phyloP scores from a whole-genome alignment of 2,113 vertebrate genomes.

The Puffinus mauretanicus region DNA sequence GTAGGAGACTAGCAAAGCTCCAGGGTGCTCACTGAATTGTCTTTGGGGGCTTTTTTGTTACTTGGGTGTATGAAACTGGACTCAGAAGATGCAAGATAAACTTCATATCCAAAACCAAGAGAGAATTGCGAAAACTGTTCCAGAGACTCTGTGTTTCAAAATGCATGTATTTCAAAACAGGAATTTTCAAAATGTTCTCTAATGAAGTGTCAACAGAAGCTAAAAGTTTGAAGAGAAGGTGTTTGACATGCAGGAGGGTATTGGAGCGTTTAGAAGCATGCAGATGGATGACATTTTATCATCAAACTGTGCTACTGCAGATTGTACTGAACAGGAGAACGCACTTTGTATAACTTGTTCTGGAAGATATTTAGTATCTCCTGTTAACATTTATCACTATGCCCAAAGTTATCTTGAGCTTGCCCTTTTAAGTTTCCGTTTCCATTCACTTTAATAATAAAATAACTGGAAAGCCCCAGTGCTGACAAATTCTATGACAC shows the following conservation, averaged over 20 bases:
- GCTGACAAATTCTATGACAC: constrained; percentile 34
- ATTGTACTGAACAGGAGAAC: neutral
- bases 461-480: constrained; percentile 42
- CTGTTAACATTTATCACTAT: neutral
- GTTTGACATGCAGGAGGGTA: neutral
- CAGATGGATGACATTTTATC: constrained; percentile 47
- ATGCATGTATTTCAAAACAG: neutral
- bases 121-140: neutral
- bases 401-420: neutral
- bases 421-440: constrained; percentile 55
- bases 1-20: neutral
- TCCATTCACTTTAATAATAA: constrained; percentile 17
- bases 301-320: neutral
- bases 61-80: rapidly evolving
- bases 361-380: constrained; percentile 26
- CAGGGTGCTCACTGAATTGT: neutral
- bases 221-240: neutral
- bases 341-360: neutral
- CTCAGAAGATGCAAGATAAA: neutral
- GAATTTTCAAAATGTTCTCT: constrained; percentile 11
- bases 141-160: neutral
- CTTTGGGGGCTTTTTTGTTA: neutral
- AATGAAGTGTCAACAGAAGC: constrained; percentile 23
- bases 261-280: neutral
- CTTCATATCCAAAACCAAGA: neutral